These are phyloP conservation scores for Cyprinodon variegatus DNA, from an alignment of 2,113 vertebrate species.

Conservation along the genomic window DNA sequence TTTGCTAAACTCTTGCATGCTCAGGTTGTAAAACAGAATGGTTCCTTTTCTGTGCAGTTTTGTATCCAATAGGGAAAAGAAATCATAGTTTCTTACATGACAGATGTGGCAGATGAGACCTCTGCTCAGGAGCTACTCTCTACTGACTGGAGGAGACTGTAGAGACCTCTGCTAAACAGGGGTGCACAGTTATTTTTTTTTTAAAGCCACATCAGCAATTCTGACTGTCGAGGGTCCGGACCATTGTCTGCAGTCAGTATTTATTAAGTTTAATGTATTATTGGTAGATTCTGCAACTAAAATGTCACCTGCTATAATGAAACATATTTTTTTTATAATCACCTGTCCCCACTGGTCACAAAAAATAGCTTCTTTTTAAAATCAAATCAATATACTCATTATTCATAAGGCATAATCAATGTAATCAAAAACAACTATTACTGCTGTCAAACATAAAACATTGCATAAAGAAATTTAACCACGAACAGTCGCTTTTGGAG, in stretches of 20 bases:
- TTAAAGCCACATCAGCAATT: neutral
- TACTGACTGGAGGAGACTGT: slow-evolving; percentile 19
- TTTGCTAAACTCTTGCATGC: slow-evolving; percentile 38
- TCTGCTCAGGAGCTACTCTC: slow-evolving; percentile 51
- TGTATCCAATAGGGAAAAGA: slow-evolving; percentile 50
- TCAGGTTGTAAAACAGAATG: slow-evolving; percentile 40
- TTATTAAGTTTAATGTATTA: neutral
- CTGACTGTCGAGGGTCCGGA: neutral
- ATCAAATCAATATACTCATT: neutral
- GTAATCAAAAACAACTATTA: neutral
- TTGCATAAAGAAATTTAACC: neutral
- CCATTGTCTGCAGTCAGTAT: no score
- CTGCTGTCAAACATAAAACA: neutral
- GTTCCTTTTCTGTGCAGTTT: slow-evolving; percentile 48
- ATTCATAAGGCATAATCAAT: neutral
- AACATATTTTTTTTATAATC: neutral
- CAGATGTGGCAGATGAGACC: slow-evolving; percentile 57
- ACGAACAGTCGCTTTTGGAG: no score
- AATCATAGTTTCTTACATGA: slow-evolving; percentile 60
- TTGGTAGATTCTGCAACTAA: neutral
- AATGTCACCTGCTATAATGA: neutral
- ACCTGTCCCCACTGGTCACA: neutral
- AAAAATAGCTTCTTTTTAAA: neutral
- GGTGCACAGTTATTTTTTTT: neutral
- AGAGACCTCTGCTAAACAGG: neutral